Percentiles rank a stretch among this genome's conserved stretches.
Evolutionary conservation across 2,797 vertebrate genomes (phyloP).

Genomic region (Darevskia nairensis): DNA sequence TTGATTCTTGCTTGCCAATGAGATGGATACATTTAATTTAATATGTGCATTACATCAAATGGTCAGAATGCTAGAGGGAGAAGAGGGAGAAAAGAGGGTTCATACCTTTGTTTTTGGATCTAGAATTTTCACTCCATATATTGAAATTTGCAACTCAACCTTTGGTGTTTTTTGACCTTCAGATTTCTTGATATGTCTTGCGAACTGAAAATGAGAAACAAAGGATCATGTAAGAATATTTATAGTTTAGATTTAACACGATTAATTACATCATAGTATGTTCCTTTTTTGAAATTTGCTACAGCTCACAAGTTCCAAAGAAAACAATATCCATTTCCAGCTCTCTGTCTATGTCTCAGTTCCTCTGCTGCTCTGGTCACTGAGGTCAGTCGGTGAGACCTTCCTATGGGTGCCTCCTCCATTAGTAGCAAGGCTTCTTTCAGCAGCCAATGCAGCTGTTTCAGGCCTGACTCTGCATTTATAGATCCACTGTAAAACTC

Average conservation of each 20-base stretch:
- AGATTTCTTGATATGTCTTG: conserved; percentile 98
- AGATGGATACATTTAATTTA: background rate
- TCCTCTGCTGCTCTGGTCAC: too few relatives aligned
- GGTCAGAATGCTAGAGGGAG: background rate
- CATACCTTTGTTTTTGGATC: conserved; percentile 96
- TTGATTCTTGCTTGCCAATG: background rate
- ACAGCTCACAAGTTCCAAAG: background rate
- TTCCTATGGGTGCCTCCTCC: too few relatives aligned
- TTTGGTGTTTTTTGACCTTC: conserved; percentile 97
- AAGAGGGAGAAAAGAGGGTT: background rate
- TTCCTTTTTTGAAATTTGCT: background rate
- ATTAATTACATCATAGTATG: background rate
- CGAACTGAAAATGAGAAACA: conserved; percentile 84
- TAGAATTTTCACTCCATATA: conserved; percentile 97
- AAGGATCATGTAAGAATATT: background rate
- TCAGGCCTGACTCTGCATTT: background rate
- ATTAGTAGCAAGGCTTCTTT: too few relatives aligned
- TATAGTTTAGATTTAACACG: background rate
- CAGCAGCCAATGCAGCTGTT: background rate
- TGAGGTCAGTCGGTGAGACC: background rate
- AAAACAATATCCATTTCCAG: background rate
- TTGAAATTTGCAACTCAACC: conserved; percentile 97
- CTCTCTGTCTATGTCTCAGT: background rate
- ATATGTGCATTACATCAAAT: background rate
- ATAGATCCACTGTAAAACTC: background rate